A percentile compares a stretch with the other conserved stretches of the same genome.
phyloP scores from a whole-genome alignment of 2,113 vertebrate genomes.

The Xyrauchen texanus region DNA sequence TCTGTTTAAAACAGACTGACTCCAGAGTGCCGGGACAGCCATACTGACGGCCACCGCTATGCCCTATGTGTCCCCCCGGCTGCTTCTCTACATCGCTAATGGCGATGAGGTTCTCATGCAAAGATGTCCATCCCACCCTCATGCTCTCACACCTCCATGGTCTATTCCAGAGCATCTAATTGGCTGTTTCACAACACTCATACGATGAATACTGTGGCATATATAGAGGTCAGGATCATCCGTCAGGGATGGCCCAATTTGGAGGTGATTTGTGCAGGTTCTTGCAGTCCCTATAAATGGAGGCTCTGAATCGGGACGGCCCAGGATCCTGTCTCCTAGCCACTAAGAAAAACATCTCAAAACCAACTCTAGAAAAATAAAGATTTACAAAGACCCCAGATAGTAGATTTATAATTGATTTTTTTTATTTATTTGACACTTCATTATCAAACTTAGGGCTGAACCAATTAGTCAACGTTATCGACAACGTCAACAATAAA shows the following conservation, averaged over 20 bases:
- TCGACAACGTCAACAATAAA: too few species aligned
- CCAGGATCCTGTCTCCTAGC: conserved; percentile 10
- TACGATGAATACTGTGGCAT: conserved; percentile 51
- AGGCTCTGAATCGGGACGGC: neutral
- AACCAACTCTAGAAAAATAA: too few species aligned
- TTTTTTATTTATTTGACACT: neutral
- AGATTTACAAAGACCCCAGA: neutral
- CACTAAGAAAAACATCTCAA: too few species aligned
- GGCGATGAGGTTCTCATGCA: neutral
- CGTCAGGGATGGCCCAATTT: conserved; percentile 64
- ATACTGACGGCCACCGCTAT: neutral
- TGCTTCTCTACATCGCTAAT: conserved; percentile 4
- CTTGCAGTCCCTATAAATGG: conserved; percentile 53
- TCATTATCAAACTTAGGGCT: neutral
- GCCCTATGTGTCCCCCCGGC: neutral
- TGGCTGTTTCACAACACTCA: conserved; percentile 55
- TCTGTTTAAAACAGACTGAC: neutral
- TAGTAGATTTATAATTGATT: neutral
- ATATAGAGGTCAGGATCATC: conserved; percentile 57
- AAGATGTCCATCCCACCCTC: neutral
- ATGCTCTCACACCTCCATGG: neutral
- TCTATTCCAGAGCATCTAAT: conserved; percentile 60
- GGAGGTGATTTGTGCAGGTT: conserved; percentile 60
- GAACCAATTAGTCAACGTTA: too few species aligned
- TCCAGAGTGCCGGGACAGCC: neutral